Evolutionary conservation across 2,888 invertebrate genomes (phyloP).

Genomic region (Lagria hirta): DNA sequence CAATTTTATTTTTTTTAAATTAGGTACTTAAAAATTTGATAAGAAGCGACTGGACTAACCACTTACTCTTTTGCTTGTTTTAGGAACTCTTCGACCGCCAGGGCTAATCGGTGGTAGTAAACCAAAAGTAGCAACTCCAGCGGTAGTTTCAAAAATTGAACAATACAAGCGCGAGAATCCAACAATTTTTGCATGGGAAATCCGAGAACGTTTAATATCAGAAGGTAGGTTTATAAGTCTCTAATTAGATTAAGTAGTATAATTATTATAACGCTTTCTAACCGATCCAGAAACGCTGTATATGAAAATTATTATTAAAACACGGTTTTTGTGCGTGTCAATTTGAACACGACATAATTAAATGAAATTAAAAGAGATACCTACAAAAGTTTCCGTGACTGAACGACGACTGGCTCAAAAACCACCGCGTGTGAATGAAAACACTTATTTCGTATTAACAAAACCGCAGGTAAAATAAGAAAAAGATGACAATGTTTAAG

Average conservation of each 20-base stretch:
- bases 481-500: slow-evolving; percentile 45
- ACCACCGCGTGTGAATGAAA: slow-evolving; percentile 42
- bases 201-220: slow-evolving; percentile 91
- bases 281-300: slow-evolving; percentile 21
- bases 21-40: too few relatives aligned
- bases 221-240: slow-evolving; percentile 72
- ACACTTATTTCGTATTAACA: slow-evolving; percentile 35
- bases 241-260: slow-evolving; percentile 3
- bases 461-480: slow-evolving; percentile 33
- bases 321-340: slow-evolving; percentile 40
- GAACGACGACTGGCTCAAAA: slow-evolving; percentile 24
- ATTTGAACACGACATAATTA: slow-evolving; percentile 34
- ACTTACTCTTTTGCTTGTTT: background rate
- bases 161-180: slow-evolving; percentile 98
- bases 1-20: too few relatives aligned
- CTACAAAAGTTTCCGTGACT: slow-evolving; percentile 40
- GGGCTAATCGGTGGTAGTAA: slow-evolving; percentile 94
- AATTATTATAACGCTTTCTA: slow-evolving; percentile 21
- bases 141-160: slow-evolving; percentile 96
- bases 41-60: background rate
- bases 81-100: slow-evolving; percentile 86
- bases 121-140: slow-evolving; percentile 96
- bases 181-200: slow-evolving; percentile 99
- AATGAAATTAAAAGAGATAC: slow-evolving; percentile 38
- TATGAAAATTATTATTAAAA: slow-evolving; percentile 22